Evolutionary conservation across 2,888 invertebrate genomes (phyloP), one percentile per base, ranked within the genome.

Genomic region (Nomada hirtipes): DNA sequence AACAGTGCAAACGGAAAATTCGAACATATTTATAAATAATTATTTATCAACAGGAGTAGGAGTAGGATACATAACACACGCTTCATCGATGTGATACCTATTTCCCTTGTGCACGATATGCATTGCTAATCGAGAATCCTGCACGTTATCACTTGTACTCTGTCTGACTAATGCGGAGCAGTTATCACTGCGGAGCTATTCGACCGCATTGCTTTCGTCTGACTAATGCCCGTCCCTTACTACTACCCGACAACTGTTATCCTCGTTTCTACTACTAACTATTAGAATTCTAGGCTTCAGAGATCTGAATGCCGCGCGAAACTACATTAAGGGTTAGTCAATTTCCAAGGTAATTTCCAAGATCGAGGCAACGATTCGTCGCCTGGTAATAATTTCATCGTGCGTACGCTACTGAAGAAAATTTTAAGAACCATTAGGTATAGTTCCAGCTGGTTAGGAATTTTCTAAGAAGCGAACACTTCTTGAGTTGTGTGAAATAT

Each of bases 111-210:
- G 53, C 29, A 2, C 71, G 55, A 79, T 75, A 69, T 26, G 59
- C 69, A 60, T 61, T 65, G 60, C 26, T 20, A 59, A 47, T 60
- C 52, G 36, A 20, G 69, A 75, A 75, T 74, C 47, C 60, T 29
- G 4, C 23, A 36, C 61, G 47, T 42, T 79, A 61, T 67, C 69
- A 55, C 74, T 82, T 73, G 65, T 47, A 50, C 64, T 4, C 13
- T 10, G 70, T 52, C 75, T 80, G 80, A 82, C 82, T 82, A 75
- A 82, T 80, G 70, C 53, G 52, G 65, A 44, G 55, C 67, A 74
- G 75, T 80, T 82, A 82, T 80, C 82, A 82, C 82, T 82, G 81
- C 75, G 50, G n/a, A 60, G 55, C 69, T 75, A 75, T 80, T 75
- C 52, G 42, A 53, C 61, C 69, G 44, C 61, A 60, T 65, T 65